Evolutionary conservation across 2,888 invertebrate genomes (phyloP).

Genomic region (Pristionchus japonicus): DNA sequence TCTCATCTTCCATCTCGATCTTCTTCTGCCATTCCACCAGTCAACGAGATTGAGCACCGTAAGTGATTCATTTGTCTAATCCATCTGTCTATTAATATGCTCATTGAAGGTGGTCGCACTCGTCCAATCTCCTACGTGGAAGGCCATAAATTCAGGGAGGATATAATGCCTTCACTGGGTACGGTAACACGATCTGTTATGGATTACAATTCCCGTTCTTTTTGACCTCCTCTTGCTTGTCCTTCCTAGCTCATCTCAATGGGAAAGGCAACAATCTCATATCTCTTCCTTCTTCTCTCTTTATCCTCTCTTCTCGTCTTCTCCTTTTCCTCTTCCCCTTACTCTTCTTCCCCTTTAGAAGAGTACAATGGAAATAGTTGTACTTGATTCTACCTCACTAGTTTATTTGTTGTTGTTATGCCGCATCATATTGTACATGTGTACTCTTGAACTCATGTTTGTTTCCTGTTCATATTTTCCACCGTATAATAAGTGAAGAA

Average conservation of each 20-base stretch:
- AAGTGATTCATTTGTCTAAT: background rate
- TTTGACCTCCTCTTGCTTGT: background rate
- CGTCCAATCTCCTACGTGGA: conserved; percentile 36
- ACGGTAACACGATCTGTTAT: background rate
- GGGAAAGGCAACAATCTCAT: conserved; percentile 40
- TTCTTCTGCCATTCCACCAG: conserved; percentile 11
- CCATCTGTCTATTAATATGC: background rate
- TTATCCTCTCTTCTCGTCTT: conserved; percentile 8
- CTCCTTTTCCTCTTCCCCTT: conserved; percentile 15
- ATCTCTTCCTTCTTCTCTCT: conserved; percentile 35
- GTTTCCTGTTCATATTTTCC: too few species aligned
- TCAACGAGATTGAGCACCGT: background rate
- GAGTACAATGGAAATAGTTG: conserved; percentile 13
- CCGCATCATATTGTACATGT: background rate
- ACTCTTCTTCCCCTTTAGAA: background rate
- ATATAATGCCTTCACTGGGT: background rate
- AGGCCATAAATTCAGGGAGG: conserved; percentile 1
- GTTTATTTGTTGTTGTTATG: background rate
- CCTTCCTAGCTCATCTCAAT: conserved; percentile 9
- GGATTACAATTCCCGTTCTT: background rate
- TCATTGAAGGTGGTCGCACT: background rate
- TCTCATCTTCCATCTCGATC: conserved; percentile 33
- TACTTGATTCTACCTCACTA: background rate
- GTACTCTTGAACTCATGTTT: background rate
- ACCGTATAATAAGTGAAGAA: background rate